Base-by-base conservation (phyloP, 1,140 invertebrate species). In the Xylocopa sonorina region DNA sequence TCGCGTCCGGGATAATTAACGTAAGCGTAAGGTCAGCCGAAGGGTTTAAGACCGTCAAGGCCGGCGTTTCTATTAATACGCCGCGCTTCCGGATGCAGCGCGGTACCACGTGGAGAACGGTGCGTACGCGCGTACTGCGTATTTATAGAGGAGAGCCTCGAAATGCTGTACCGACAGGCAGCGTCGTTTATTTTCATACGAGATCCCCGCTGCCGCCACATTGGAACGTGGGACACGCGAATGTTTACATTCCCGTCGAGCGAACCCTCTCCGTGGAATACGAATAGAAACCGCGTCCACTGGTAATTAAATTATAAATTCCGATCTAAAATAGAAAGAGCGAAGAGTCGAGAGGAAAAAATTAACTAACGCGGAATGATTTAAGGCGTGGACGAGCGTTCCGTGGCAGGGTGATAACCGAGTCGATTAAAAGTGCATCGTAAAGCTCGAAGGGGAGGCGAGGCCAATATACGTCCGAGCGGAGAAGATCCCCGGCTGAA, bases 51-150 rank as follows among this genome's bases (percentile, higher is more conserved):
- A 43, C 41, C 16, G 3, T 55, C 73, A 76, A 66, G 74, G 63
- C 51, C 63, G 48, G 38, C n/a, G 63, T 68, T 53, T 67, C 74
- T 68, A 77, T 68, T 68, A 68, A 77, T 68, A 77, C 16, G 18
- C 0, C 10, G 21, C 2, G 16, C 50, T 67, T 76, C 64, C 64
- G 74, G 29, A 68, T 77, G 41, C n/a, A 27, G 16, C n/a, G n/a
- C 4, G 53, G 41, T 9, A 48, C 74, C 74, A 68, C 53, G 64
- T 77, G 53, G 29, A 77, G 41, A 48, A 38, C 53, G 27, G n/a
- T 10, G 10, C 29, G 7, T 3, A 16, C 9, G n/a, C 9, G 10
- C 16, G 3, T 14, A 2, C n/a, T 9, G 18, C 21, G 1, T 67
- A 68, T 68, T 77, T 77, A 68, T 77, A 50, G 51, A 38, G 29